These are phyloP conservation scores for Scaptomyza polygonia DNA, from an alignment of 2,888 invertebrate species.

Conservation along the genomic window DNA sequence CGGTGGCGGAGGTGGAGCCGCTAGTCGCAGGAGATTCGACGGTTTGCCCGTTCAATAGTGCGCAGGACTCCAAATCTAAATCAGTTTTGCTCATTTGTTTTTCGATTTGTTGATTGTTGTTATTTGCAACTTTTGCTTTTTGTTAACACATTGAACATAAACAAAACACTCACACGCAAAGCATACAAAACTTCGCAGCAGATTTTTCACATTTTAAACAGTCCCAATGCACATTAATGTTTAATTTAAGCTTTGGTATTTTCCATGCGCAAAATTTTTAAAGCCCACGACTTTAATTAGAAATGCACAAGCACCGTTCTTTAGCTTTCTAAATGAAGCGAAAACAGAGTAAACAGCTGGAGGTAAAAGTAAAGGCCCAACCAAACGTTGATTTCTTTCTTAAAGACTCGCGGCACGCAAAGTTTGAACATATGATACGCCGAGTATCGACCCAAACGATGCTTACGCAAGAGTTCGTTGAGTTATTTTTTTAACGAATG, in stretches of 20 bases:
- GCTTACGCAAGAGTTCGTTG: too few species aligned
- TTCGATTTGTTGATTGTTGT: constrained; percentile 19
- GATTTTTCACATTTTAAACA: constrained; percentile 43
- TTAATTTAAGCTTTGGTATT: constrained; percentile 26
- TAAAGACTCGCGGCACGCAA: too few species aligned
- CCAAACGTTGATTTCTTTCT: too few species aligned
- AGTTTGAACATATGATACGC: too few species aligned
- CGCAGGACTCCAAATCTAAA: constrained; percentile 65
- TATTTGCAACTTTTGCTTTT: constrained; percentile 20
- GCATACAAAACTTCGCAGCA: constrained; percentile 8
- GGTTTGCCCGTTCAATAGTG: constrained; percentile 70
- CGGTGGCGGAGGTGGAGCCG: constrained; percentile 16
- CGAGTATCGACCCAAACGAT: too few species aligned
- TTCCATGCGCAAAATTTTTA: constrained; percentile 1
- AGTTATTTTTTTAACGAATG: too few species aligned
- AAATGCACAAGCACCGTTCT: constrained; percentile 28
- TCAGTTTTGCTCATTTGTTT: constrained; percentile 59
- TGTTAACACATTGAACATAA: constrained; percentile 56
- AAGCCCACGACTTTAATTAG: constrained; percentile 6
- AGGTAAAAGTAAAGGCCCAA: too few species aligned
- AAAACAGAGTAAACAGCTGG: constrained; percentile 61
- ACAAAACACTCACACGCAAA: constrained; percentile 22
- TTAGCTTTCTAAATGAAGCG: constrained; percentile 43
- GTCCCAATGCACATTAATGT: constrained; percentile 32
- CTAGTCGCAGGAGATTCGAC: constrained; percentile 41